These are phyloP conservation scores for Artemia sinica DNA, from an alignment of 2,888 invertebrate genomes.

Conservation along the genomic window DNA sequence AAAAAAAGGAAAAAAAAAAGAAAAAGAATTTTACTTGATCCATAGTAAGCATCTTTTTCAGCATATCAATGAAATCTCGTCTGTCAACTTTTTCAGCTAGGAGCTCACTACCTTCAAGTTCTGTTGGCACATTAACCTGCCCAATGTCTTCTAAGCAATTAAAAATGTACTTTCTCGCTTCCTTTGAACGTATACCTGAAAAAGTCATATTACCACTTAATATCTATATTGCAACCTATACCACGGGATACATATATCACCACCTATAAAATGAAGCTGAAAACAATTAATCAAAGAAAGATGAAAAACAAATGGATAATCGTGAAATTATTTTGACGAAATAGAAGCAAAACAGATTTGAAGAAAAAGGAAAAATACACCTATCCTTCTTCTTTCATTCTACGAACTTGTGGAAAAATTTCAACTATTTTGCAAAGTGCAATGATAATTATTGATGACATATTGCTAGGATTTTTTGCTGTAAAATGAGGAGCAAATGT, in stretches of 20 bases:
- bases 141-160: conserved; percentile 96
- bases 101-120: conserved; percentile 87
- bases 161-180: conserved; percentile 97
- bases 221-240: no score
- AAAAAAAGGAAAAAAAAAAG: no score
- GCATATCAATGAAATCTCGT: conserved; percentile 87
- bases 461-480: no score
- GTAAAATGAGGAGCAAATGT: no score
- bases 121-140: conserved; percentile 78
- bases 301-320: conserved; percentile 7
- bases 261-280: conserved; percentile 50
- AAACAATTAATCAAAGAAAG: conserved; percentile 28
- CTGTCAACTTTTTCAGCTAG: conserved; percentile 93
- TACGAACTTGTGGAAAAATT: no score
- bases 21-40: conserved; percentile 52
- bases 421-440: no score
- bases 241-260: conserved; percentile 71
- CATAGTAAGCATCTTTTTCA: conserved; percentile 95
- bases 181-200: conserved; percentile 82
- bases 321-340: no score
- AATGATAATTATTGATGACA: no score
- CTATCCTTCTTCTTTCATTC: no score
- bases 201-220: no score
- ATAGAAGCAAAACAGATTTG: no score
- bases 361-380: no score